Evolutionary conservation across 2,888 invertebrate genomes (phyloP), one percentile per base, ranked within the genome.

Genomic region (Hirudinaria manillensis): DNA sequence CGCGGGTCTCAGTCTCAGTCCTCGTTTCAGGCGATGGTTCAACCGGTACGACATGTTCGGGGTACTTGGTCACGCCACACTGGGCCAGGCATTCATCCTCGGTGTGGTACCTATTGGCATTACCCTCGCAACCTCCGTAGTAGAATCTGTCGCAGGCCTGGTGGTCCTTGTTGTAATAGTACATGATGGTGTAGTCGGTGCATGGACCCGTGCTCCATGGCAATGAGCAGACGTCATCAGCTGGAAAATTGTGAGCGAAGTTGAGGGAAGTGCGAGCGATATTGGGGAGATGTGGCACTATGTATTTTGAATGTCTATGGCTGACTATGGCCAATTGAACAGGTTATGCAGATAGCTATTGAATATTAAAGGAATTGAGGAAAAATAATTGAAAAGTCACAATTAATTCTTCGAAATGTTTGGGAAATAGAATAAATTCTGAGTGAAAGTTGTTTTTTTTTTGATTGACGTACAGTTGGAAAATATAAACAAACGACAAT

Each of bases 121-220:
- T 96, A 65, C 95, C 95, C 75, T 93, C 90, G 83, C 96, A 96
- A 1, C 95, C 95, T 1, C 93, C 91, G 84, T 91, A 95, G 55
- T 90, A 89, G 86, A 95, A 94, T 81, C 88, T 88, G 80, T 89
- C 87, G 85, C 93, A 94, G 32, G 88, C 85, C 81, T 91, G 91
- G 0, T 88, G 86, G 1, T 86, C 75, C 27, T 65, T 32, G 55
- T 34, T 70, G 45, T 67, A 77, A 51, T 65, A 56, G 36, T 29
- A 75, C 38, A 56, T 70, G n/a, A 75, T 21, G 10, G 36, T 36
- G 74, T 75, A 77, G 34, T 75, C 75, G n/a, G 32, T 53, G 45
- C 77, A 77, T 10, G 75, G 34, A 7, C 73, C 73, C 0, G 65
- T 65, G 21, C 61, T 61, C 38, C 55, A 53, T 16, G 27, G 36